Percentiles rank a stretch among this genome's conserved stretches.
phyloP scores from a whole-genome alignment of 2,797 vertebrate species.

The Rhinichthys osculus region DNA sequence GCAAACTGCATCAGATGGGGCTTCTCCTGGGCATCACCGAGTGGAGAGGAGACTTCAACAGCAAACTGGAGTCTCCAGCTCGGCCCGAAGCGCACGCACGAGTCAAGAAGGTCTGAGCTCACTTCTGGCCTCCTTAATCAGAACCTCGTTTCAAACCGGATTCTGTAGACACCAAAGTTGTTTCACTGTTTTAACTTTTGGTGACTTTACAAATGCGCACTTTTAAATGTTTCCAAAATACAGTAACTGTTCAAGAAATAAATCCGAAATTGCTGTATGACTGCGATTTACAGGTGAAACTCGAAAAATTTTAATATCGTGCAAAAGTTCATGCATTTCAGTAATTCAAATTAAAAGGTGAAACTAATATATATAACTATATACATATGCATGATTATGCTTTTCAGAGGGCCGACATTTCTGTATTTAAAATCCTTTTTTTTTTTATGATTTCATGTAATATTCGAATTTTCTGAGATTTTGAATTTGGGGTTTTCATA shows the following conservation, averaged over 20 bases:
- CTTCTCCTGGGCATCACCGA: conserved; percentile 80
- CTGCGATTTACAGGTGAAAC: too few relatives aligned
- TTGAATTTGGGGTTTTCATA: too few relatives aligned
- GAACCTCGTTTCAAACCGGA: background rate
- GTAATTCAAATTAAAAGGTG: too few relatives aligned
- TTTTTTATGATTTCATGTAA: too few relatives aligned
- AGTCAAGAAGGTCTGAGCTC: conserved; percentile 62
- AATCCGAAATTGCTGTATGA: too few relatives aligned
- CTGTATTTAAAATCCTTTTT: too few relatives aligned
- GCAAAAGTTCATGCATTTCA: too few relatives aligned
- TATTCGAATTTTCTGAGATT: too few relatives aligned
- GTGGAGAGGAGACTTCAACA: conserved; percentile 80
- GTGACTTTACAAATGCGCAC: background rate
- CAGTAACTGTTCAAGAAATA: background rate
- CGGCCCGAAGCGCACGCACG: conserved; percentile 7
- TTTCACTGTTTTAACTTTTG: background rate
- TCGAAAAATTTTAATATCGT: too few relatives aligned
- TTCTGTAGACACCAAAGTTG: background rate
- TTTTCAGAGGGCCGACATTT: too few relatives aligned
- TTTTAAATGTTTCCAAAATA: background rate
- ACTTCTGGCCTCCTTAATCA: background rate
- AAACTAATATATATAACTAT: too few relatives aligned
- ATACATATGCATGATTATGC: too few relatives aligned
- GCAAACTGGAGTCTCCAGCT: conserved; percentile 67
- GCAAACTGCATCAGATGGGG: conserved; percentile 79